Percentiles rank a stretch among this genome's conserved stretches.
Conservation (phyloP, 2,113 vertebrate species). For the Panthera leo region DNA sequence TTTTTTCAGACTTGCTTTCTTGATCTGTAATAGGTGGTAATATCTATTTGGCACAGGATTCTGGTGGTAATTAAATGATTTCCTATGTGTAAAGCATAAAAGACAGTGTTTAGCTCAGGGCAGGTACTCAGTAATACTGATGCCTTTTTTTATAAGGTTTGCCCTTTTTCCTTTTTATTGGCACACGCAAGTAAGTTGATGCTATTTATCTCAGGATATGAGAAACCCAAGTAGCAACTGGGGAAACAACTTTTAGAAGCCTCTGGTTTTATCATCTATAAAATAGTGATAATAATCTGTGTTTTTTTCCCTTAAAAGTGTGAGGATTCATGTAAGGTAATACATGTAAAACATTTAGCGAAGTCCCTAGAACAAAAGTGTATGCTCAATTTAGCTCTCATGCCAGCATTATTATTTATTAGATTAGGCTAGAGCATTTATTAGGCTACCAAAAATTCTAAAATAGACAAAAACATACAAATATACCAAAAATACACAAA, state of each 20-base stretch:
- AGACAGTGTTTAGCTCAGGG: not conserved
- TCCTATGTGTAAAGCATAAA: not conserved
- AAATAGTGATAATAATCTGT: not conserved
- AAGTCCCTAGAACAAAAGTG: not conserved
- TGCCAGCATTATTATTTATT: not conserved
- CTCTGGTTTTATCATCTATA: not conserved
- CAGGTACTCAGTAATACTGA: not conserved
- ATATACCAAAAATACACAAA: not conserved
- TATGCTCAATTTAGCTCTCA: not conserved
- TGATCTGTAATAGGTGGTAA: not conserved
- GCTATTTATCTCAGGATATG: not conserved
- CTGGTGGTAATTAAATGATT: not conserved
- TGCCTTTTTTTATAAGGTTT: not conserved
- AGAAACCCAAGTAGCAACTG: not conserved
- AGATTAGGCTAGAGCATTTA: not conserved
- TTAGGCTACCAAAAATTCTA: not conserved
- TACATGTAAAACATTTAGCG: not conserved
- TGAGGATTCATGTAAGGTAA: not conserved
- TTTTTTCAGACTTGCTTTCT: not conserved
- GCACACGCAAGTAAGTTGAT: not conserved
- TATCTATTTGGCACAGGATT: not conserved
- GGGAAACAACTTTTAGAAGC: not conserved
- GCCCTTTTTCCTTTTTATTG: not conserved
- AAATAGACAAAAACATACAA: not conserved
- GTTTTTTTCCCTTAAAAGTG: not conserved